Evolutionary conservation across 1,140 invertebrate species (phyloP).

Genomic region (Harlomillsia oculata): DNA sequence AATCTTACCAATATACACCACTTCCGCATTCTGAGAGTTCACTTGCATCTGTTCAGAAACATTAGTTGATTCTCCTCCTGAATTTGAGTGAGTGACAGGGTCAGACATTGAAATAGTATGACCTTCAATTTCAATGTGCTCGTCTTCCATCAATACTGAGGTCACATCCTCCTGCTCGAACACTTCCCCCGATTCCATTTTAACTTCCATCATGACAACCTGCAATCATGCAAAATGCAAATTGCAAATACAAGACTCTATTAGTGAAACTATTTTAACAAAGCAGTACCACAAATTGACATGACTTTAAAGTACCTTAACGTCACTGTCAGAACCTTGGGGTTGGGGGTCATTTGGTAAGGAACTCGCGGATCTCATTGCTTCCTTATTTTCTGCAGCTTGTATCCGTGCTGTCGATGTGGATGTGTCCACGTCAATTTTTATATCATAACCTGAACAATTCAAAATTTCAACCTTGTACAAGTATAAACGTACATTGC

Average conservation of each 20-base stretch:
- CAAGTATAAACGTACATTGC: too few relatives aligned
- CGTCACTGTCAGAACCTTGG: not conserved
- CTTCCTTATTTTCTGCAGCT: not conserved
- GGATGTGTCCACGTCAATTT: not conserved
- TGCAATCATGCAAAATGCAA: too few relatives aligned
- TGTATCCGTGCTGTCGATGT: not conserved
- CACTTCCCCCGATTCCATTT: not conserved
- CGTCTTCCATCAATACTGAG: not conserved
- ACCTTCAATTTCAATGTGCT: not conserved
- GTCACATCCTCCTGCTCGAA: not conserved
- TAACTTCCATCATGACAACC: slow-evolving; percentile 1
- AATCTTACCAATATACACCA: not conserved
- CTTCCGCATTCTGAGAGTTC: not conserved
- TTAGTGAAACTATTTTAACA: too few relatives aligned
- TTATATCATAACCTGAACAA: not conserved
- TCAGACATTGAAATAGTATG: not conserved
- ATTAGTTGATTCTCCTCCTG: too few relatives aligned
- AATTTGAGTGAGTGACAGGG: too few relatives aligned
- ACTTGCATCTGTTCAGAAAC: not conserved
- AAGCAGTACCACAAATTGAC: too few relatives aligned
- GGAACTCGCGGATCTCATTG: not conserved
- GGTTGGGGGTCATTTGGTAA: not conserved
- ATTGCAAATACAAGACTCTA: too few relatives aligned
- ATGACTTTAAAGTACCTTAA: too few relatives aligned
- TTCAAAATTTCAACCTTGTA: too few relatives aligned